A percentile compares a stretch with the other conserved stretches of the same genome.
Conservation (phyloP, 2,888 invertebrate species). For the Rhopalosiphum nymphaeae region DNA sequence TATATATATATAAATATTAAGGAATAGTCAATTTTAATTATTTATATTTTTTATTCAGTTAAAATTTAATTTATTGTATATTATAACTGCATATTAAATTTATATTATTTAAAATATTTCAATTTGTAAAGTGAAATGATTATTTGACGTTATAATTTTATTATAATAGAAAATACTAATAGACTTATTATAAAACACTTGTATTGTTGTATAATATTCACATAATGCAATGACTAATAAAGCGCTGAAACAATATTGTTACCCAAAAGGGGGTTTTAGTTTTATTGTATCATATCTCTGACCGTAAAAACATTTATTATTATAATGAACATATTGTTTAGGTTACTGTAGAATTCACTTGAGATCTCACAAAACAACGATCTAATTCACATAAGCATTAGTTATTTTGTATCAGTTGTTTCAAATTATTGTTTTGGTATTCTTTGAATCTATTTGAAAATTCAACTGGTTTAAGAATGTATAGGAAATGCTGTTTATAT, state of each 20-base stretch:
- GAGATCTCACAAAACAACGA: neutral
- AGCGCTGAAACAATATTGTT: neutral
- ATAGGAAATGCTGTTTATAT: neutral
- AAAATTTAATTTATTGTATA: neutral
- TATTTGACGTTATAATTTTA: neutral
- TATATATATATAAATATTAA: neutral
- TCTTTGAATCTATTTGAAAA: neutral
- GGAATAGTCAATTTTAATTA: neutral
- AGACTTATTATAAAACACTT: conserved; percentile 1
- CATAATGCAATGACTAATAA: conserved; percentile 12
- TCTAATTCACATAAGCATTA: neutral
- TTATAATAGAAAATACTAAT: no score
- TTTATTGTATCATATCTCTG: neutral
- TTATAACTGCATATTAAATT: neutral
- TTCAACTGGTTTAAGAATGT: neutral
- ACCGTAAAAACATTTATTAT: conserved; percentile 21
- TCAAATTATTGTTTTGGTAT: neutral
- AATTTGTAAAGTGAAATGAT: neutral
- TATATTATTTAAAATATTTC: neutral
- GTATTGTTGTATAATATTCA: neutral
- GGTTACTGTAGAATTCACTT: neutral
- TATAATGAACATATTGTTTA: conserved; percentile 23
- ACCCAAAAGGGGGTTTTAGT: neutral
- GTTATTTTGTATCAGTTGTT: neutral
- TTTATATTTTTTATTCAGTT: neutral